phyloP scores from a whole-genome alignment of 2,797 vertebrate species.

The Astyanax mexicanus region DNA sequence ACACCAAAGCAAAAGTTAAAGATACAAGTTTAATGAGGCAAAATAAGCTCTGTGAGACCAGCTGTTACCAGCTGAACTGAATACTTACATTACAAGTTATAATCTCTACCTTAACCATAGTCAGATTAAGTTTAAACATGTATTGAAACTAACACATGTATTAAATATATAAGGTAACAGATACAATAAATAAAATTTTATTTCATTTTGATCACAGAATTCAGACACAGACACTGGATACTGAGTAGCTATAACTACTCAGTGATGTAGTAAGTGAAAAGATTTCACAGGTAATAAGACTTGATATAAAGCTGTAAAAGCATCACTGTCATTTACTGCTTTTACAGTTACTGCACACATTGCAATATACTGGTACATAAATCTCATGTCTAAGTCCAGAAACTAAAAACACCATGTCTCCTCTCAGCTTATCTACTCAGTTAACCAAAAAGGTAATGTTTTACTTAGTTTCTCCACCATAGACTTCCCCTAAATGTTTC shows the following conservation, averaged over 20 bases:
- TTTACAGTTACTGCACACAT: slow-evolving; percentile 7
- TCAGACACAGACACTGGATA: slow-evolving; percentile 1
- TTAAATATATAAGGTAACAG: neutral
- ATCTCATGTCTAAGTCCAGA: neutral
- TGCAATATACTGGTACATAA: slow-evolving; percentile 9
- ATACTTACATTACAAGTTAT: neutral
- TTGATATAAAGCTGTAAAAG: slow-evolving; percentile 19
- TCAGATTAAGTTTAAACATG: neutral
- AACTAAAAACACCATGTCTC: neutral
- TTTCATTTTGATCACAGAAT: slow-evolving; percentile 1
- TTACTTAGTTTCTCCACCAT: neutral
- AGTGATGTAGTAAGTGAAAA: slow-evolving; percentile 1
- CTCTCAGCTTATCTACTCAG: neutral
- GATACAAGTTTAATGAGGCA: neutral
- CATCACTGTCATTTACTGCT: neutral
- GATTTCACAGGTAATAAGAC: slow-evolving; percentile 35
- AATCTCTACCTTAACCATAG: neutral
- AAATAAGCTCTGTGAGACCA: neutral
- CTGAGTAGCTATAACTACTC: neutral
- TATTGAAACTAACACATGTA: neutral
- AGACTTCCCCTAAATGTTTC: neutral
- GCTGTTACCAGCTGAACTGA: neutral
- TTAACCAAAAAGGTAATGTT: neutral
- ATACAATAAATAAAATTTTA: slow-evolving; percentile 36
- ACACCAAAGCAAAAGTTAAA: neutral